Conservation (phyloP, 2,797 vertebrate genomes). For the Acanthis flammea region DNA sequence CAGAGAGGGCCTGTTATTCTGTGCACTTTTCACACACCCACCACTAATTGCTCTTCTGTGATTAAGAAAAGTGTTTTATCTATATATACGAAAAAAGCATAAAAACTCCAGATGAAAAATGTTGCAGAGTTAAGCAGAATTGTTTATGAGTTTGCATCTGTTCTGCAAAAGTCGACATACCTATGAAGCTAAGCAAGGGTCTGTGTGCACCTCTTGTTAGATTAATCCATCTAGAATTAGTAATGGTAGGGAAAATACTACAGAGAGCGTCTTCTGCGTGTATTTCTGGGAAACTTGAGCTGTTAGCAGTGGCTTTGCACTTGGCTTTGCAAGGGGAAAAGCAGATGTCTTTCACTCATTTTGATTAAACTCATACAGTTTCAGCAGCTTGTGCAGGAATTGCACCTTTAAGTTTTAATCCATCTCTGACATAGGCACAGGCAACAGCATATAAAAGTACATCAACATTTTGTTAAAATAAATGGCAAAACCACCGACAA, state of each 20-base stretch:
- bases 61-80: neutral
- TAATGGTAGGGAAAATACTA: neutral
- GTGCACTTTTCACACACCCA: neutral
- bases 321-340: neutral
- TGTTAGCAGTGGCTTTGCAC: neutral
- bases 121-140: neutral
- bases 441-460: neutral
- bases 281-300: neutral
- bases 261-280: neutral
- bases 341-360: neutral
- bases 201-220: neutral
- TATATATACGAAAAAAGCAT: neutral
- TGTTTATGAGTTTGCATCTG: neutral
- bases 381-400: neutral
- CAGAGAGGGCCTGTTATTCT: neutral
- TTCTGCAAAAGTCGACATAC: neutral
- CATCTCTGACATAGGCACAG: neutral
- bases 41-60: neutral
- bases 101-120: conserved; percentile 1
- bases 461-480: neutral
- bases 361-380: neutral
- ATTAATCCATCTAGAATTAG: neutral
- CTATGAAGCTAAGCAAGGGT: neutral
- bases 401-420: neutral
- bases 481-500: neutral